Base-by-base conservation (phyloP, 2,888 invertebrate species). In the Lepidochitona cinerea region DNA sequence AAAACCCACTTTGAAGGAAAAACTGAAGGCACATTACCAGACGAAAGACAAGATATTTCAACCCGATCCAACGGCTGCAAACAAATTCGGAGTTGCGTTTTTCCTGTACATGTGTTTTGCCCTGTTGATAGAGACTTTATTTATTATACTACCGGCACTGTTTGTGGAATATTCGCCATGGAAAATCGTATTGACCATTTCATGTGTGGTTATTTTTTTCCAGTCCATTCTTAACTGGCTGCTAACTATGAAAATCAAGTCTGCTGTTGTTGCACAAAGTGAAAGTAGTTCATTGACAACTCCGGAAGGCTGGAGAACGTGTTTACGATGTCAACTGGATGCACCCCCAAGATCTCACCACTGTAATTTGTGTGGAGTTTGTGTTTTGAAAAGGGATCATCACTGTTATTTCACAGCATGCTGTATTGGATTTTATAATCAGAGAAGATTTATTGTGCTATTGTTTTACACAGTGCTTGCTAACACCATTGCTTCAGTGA, bases 401-500 rank as follows among this genome's bases (percentile, higher is more conserved):
- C 91, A 91, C 77, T 91, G 91, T 75, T 90, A 88, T 79, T 83
- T 91, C 71, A 86, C 87, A 0, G 83, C 82, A 29, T 89, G 88
- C 2, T 91, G 91, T 73, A 87, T 91, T 3, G 91, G 91, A 26
- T 83, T 91, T 70, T 87, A 88, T 73, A 91, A 90, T 80, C 91
- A 91, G 83, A 83, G 90, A 49, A 89, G 89, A 75, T 91, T 91
- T 75, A 84, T 91, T 54, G 84, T 89, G 0, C 89, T 90, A 72
- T 83, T 87, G 26, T 83, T 91, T 72, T 85, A 86, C 75, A 68
- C 79, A 7, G 70, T 79, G 4, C 73, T 82, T 32, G 79, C 81
- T 29, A 76, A 74, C 36, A 66, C 69, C 18, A 79, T 80, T 37
- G 81, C 78, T 23, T 37, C 81, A 26, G 80, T 76, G 54, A 76